These are phyloP conservation scores for Calephelis virginiensis DNA, from an alignment of 1,140 invertebrate species.

Conservation along the genomic window DNA sequence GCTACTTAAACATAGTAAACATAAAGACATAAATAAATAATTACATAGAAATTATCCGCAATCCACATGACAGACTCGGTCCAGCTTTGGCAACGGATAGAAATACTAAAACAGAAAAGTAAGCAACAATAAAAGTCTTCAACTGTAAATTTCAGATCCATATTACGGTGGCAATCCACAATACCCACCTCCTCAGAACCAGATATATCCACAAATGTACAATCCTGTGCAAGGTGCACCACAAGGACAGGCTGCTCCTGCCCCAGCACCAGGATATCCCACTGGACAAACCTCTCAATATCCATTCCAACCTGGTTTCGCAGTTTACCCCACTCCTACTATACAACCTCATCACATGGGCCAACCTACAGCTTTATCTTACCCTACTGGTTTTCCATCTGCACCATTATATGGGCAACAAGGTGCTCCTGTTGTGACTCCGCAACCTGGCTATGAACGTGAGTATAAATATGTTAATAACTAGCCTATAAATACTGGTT, in stretches of 20 bases:
- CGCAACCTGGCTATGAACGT: slow-evolving; percentile 33
- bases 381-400: slow-evolving; percentile 38
- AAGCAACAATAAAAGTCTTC: neutral
- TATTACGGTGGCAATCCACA: slow-evolving; percentile 50
- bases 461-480: slow-evolving; percentile 11
- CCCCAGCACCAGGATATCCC: slow-evolving; percentile 33
- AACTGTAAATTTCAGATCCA: slow-evolving; percentile 40
- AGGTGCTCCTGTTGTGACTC: slow-evolving; percentile 41
- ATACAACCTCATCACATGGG: slow-evolving; percentile 30
- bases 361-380: slow-evolving; percentile 51
- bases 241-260: slow-evolving; percentile 39
- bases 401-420: slow-evolving; percentile 39
- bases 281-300: slow-evolving; percentile 37
- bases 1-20: too few species aligned
- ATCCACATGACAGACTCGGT: too few species aligned
- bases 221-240: slow-evolving; percentile 48
- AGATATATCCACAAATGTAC: slow-evolving; percentile 57
- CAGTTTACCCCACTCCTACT: slow-evolving; percentile 38
- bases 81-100: too few species aligned
- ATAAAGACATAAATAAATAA: too few species aligned
- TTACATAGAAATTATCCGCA: too few species aligned
- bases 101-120: too few species aligned
- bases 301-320: slow-evolving; percentile 44
- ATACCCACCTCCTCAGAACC: slow-evolving; percentile 52
- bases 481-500: too few species aligned